Evolutionary conservation across 2,113 vertebrate genomes (phyloP).

Genomic region (Meriones unguiculatus): DNA sequence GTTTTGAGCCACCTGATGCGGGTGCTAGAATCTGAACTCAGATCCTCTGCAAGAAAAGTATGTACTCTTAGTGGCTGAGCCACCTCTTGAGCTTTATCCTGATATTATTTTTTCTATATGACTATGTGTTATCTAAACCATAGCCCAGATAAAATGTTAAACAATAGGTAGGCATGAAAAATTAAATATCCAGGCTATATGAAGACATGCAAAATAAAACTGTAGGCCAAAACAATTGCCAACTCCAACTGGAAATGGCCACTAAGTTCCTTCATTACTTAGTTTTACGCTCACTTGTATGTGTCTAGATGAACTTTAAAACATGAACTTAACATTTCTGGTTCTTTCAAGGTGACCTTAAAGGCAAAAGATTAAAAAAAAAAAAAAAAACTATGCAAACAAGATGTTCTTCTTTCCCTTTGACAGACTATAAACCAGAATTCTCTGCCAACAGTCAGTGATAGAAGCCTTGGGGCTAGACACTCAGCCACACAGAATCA

Average conservation of each 20-base stretch:
- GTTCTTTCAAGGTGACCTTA: not conserved
- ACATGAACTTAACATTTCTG: not conserved
- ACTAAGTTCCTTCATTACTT: not conserved
- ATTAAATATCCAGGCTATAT: not conserved
- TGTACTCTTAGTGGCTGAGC: not conserved
- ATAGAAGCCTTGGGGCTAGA: not conserved
- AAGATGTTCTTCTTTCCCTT: not conserved
- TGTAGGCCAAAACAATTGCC: not conserved
- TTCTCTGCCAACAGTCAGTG: not conserved
- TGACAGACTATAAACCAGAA: not conserved
- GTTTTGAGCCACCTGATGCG: no score
- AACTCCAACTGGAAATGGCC: not conserved
- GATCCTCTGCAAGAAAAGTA: no score
- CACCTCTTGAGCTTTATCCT: not conserved
- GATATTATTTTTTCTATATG: not conserved
- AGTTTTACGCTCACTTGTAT: not conserved
- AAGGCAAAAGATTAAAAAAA: not conserved
- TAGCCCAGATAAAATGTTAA: not conserved
- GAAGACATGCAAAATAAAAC: slow-evolving; percentile 1
- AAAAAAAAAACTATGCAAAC: not conserved
- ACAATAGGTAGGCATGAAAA: not conserved
- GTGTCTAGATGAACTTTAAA: not conserved
- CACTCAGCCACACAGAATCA: not conserved
- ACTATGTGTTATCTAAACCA: slow-evolving; percentile 33
- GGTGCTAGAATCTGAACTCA: not conserved